Percentiles rank a stretch among this genome's conserved stretches.
These are phyloP conservation scores for Orientallactaga bullata DNA, from an alignment of 2,113 vertebrate genomes.

Conservation along the genomic window DNA sequence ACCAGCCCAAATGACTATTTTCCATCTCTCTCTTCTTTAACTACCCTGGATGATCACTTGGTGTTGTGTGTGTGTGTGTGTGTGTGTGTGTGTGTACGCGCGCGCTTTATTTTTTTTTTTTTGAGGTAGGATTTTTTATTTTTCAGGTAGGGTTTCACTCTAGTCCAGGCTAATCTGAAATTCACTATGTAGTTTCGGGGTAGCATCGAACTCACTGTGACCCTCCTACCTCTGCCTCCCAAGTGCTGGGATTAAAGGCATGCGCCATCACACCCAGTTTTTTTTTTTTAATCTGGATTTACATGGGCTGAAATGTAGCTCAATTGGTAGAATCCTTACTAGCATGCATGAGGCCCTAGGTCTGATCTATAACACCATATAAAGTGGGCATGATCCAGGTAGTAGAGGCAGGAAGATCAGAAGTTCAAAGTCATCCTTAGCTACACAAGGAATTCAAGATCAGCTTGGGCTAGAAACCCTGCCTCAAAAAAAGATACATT, in stretches of 20 bases:
- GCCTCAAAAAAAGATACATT: not conserved
- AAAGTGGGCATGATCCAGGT: too few relatives aligned
- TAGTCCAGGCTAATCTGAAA: too few relatives aligned
- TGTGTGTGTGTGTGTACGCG: too few relatives aligned
- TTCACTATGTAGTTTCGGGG: too few relatives aligned
- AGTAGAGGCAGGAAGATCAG: not conserved
- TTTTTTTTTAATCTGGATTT: slow-evolving; percentile 60
- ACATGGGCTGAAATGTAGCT: not conserved
- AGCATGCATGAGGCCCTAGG: not conserved
- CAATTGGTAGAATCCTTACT: not conserved
- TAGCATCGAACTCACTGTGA: too few relatives aligned
- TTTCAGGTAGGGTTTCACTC: too few relatives aligned
- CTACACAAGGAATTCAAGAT: not conserved
- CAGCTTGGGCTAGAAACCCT: not conserved
- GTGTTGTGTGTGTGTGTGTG: too few relatives aligned
- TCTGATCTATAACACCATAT: not conserved
- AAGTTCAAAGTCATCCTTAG: not conserved
- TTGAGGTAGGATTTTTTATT: too few relatives aligned
- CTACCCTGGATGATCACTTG: slow-evolving; percentile 31
- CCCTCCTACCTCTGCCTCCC: too few relatives aligned
- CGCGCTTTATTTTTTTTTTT: too few relatives aligned
- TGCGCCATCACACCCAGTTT: not conserved
- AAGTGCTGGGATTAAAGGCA: too few relatives aligned
- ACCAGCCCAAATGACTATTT: slow-evolving; percentile 32
- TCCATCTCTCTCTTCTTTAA: slow-evolving; percentile 37